phyloP scores from a whole-genome alignment of 2,797 vertebrate genomes.

The Tachyglossus aculeatus region DNA sequence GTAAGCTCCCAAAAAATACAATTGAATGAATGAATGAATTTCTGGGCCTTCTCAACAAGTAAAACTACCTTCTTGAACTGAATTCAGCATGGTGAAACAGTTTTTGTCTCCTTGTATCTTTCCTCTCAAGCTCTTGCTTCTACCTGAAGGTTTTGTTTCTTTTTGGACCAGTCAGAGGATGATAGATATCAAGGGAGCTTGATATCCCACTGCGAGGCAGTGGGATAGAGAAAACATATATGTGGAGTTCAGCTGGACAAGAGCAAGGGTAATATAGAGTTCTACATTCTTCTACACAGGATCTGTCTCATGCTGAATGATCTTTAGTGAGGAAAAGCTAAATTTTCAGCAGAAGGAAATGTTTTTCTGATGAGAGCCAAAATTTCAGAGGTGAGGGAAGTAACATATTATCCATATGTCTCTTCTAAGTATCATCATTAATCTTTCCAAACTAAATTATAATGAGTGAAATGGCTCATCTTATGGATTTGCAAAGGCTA shows the following conservation, averaged over 20 bases:
- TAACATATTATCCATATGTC: slow-evolving; percentile 58
- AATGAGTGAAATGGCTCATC: slow-evolving; percentile 35
- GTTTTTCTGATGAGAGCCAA: slow-evolving; percentile 57
- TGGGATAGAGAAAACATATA: neutral
- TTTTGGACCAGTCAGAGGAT: neutral
- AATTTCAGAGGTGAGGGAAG: slow-evolving; percentile 53
- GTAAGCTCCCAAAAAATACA: too few species aligned
- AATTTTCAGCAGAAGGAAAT: slow-evolving; percentile 30
- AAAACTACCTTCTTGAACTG: too few species aligned
- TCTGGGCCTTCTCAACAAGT: too few species aligned
- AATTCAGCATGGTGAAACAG: too few species aligned
- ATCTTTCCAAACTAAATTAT: slow-evolving; percentile 49
- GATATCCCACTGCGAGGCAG: neutral
- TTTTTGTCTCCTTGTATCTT: too few species aligned
- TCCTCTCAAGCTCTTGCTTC: too few species aligned
- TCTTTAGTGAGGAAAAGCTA: neutral
- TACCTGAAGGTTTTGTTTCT: neutral
- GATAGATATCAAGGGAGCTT: neutral
- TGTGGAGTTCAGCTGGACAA: neutral
- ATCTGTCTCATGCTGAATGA: neutral
- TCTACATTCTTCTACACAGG: neutral
- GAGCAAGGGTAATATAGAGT: neutral
- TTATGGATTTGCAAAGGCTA: slow-evolving; percentile 38
- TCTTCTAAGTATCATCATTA: slow-evolving; percentile 38
- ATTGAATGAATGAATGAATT: too few species aligned